phyloP scores from a whole-genome alignment of 2,113 vertebrate species.

The Girardinichthys multiradiatus region DNA sequence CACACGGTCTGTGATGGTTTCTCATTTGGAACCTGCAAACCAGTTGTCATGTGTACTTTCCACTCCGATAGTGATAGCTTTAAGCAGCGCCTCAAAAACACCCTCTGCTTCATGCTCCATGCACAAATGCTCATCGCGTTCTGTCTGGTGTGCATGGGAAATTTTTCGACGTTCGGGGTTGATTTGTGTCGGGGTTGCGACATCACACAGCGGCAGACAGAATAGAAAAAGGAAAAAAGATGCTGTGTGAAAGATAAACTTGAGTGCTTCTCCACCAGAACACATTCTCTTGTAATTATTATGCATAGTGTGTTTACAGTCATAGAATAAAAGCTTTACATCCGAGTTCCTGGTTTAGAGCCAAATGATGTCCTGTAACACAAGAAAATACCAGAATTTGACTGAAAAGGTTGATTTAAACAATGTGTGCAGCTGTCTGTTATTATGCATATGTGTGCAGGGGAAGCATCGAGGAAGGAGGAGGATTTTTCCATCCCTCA shows the following conservation, averaged over 20 bases:
- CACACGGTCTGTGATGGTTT: slow-evolving; percentile 53
- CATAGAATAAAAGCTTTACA: slow-evolving; percentile 7
- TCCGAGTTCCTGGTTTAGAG: slow-evolving; percentile 22
- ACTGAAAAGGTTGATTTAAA: slow-evolving; percentile 30
- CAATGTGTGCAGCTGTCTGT: slow-evolving; percentile 27
- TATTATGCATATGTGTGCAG: slow-evolving; percentile 45
- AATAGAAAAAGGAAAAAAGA: neutral
- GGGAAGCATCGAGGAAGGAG: slow-evolving; percentile 22
- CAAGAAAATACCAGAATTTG: neutral
- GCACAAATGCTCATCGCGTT: slow-evolving; percentile 54
- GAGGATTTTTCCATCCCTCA: slow-evolving; percentile 39
- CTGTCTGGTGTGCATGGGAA: slow-evolving; percentile 32
- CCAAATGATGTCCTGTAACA: neutral
- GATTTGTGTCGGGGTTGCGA: slow-evolving; percentile 20
- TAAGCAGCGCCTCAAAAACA: slow-evolving; percentile 62
- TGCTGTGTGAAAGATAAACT: slow-evolving; percentile 17
- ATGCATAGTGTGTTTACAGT: neutral
- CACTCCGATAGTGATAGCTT: slow-evolving; percentile 69
- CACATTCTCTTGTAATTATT: neutral
- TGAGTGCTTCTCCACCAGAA: neutral
- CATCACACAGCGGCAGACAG: slow-evolving; percentile 8
- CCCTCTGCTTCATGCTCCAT: slow-evolving; percentile 55
- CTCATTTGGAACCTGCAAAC: slow-evolving; percentile 73
- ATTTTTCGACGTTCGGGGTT: slow-evolving; percentile 18
- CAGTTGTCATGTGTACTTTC: slow-evolving; percentile 77